Base-by-base conservation (phyloP, 2,113 vertebrate species). In the Aldabrachelys gigantea region DNA sequence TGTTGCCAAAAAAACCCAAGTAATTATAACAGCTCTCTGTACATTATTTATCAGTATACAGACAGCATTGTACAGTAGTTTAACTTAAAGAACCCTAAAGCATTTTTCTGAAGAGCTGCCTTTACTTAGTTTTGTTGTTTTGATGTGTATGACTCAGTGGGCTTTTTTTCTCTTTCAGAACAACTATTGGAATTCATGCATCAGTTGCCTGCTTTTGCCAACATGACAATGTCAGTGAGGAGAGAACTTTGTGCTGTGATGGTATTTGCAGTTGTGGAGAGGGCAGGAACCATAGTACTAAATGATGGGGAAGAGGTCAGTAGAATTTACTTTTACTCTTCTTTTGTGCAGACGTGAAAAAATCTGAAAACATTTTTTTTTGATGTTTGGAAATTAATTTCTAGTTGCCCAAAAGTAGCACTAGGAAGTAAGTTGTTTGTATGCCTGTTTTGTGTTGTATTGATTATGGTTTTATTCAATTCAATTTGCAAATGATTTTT, bases 151-250 rank as follows among this genome's bases (percentile, higher is more conserved):
- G 8, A 97, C 86, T 96, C 78, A 95, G 35, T 96, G 88, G 56
- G 81, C 87, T 96, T 97, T 95, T 84, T 95, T 96, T 90, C 89
- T 96, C 94, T 96, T 97, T 89, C 98, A 99, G 99, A 99, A 97
- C 99, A 99, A 99, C 98, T 99, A 88, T 98, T 99, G 98, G 99
- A 99, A 98, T 99, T 99, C 97, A 99, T 99, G 99, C 99, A 99
- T 98, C 99, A 99, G 85, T 98, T 99, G 97, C 99, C 99, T 72
- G 99, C 99, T 80, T 99, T 99, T 93, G 99, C 99, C 94, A 99
- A 99, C 97, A 99, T 99, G 99, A 99, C 99, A 38, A 99, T 99
- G 99, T 99, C 99, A 0, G 99, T 99, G 96, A 98, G 99, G 96
- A 98, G 99, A 94, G 99, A 99, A 95, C 99, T 99, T 65, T 99